Base-by-base conservation (phyloP, 2,888 invertebrate genomes). In the Portevinia maculata region DNA sequence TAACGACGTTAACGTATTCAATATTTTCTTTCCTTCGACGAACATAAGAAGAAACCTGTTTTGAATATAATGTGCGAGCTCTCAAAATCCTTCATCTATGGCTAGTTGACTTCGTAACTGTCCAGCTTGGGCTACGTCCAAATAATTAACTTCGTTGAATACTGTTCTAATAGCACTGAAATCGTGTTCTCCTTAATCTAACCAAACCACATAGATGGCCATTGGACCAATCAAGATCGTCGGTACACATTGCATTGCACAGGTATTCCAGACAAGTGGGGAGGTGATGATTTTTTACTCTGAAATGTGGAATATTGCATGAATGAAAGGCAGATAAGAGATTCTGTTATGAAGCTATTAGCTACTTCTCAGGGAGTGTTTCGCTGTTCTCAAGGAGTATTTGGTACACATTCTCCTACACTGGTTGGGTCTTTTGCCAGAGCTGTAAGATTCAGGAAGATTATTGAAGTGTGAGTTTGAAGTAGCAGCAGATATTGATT, bases 231-330 rank as follows among this genome's bases (percentile, higher is more conserved):
- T 95, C 95, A 34, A 95, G 90, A 85, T 93, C 92, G 39, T 93
- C 93, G 1, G 93, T 89, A 34, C 93, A 93, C 65, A 95, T 88
- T 53, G 91, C 91, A 19, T 93, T 92, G 55, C 95, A 90, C 86
- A 96, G 91, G 88, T 96, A 96, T 89, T 94, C 95, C 57, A 94
- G 88, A 86, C 95, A 95, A 0, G 94, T 93, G 86, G 94, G 91
- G n/a, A 93, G 92, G 86, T 94, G 93, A 44, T 95, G 88, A 55
- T 91, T 92, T 46, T 91, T 89, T n/a, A 93, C 87, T 86, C 93
- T 93, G 87, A 85, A 91, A 91, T 57, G 59, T 57, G 57, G 24
- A 69, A 19, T 19, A 32, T 5, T 39, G 6, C 8, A 3, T 48
- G 37, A 3, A 13, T 32, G 13, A 57, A 19, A 1, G 8, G 15